Evolutionary conservation across 2,113 vertebrate species (phyloP).

Genomic region (Struthidea cinerea): DNA sequence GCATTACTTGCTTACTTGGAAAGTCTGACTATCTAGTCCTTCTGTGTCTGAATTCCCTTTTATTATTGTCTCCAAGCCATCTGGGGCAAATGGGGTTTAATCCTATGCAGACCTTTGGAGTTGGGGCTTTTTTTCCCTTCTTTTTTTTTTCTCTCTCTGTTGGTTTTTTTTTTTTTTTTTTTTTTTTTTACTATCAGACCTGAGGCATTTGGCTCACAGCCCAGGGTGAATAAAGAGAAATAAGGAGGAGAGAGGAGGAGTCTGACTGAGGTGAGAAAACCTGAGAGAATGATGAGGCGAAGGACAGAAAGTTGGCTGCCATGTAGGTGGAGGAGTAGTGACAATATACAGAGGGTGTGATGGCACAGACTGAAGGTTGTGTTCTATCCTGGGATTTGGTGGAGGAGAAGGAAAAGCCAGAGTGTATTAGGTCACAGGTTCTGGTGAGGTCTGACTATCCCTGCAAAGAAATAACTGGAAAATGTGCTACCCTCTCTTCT

Average conservation of each 20-base stretch:
- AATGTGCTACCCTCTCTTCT: background rate
- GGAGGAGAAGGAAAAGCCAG: background rate
- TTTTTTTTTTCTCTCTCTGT: background rate
- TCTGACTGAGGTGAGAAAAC: background rate
- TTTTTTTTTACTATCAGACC: background rate
- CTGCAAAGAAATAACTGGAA: background rate
- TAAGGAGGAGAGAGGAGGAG: background rate
- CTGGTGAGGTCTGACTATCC: background rate
- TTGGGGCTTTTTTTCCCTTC: background rate
- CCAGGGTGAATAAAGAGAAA: background rate
- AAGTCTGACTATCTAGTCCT: background rate
- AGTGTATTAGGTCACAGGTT: background rate
- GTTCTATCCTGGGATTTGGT: background rate
- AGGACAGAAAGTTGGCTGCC: background rate
- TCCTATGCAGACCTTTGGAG: background rate
- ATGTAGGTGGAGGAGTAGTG: background rate
- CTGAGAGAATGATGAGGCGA: background rate
- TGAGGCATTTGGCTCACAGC: slow-evolving; percentile 4
- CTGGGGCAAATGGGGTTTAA: background rate
- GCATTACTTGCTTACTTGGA: background rate
- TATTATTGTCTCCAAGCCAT: background rate
- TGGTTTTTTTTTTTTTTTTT: fast-evolving
- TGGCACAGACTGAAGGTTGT: background rate
- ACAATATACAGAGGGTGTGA: background rate
- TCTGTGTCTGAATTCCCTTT: background rate